Conservation (phyloP, 2,113 vertebrate genomes). For the Sclerurus mexicanus region DNA sequence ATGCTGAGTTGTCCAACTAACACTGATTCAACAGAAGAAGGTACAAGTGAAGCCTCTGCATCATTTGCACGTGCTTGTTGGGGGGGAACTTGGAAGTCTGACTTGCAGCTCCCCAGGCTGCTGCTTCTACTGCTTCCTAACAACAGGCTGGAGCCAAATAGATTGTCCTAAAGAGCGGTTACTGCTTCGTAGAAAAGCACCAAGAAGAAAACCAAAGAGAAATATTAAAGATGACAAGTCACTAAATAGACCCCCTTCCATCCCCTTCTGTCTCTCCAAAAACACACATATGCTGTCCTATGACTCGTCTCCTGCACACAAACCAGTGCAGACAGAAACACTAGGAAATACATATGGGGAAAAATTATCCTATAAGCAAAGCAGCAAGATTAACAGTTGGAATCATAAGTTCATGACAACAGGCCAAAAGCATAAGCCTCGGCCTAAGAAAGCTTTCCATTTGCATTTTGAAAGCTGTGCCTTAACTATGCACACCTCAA, state of each 20-base stretch:
- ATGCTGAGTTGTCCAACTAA: not conserved
- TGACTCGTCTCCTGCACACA: not conserved
- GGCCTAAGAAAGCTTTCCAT: not conserved
- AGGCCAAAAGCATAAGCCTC: not conserved
- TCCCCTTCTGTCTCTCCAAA: not conserved
- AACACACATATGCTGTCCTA: not conserved
- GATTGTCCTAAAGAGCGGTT: not conserved
- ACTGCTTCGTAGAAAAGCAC: not conserved
- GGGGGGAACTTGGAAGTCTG: not conserved
- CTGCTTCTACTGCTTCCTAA: not conserved
- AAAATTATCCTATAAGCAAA: not conserved
- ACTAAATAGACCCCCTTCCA: not conserved
- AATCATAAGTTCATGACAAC: not conserved
- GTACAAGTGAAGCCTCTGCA: not conserved
- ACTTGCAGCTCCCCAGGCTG: not conserved
- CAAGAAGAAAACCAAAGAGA: not conserved
- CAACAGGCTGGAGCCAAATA: not conserved
- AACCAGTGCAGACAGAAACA: not conserved
- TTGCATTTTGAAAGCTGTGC: not conserved
- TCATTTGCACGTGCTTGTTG: not conserved
- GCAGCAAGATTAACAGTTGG: not conserved
- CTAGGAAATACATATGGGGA: not conserved
- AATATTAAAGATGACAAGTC: not conserved
- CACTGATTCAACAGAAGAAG: not conserved
- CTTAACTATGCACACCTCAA: not conserved